Conservation (phyloP, 2,888 invertebrate species). For the Caenorhabditis doughertyi region DNA sequence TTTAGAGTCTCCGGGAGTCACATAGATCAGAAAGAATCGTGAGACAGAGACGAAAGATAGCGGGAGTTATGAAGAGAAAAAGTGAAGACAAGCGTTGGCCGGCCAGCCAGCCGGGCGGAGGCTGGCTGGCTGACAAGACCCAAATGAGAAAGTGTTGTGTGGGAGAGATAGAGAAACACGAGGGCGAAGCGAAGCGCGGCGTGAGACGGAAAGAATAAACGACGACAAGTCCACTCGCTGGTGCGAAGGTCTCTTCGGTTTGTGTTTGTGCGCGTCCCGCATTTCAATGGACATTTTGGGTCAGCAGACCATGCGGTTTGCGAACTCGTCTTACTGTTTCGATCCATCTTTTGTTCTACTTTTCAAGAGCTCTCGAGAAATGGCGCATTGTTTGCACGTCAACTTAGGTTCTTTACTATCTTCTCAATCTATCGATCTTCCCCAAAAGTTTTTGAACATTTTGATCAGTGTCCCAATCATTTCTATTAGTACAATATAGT, state of each 20-base stretch:
- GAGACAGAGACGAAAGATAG: constrained; percentile 45
- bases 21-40: constrained; percentile 3
- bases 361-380: constrained; percentile 50
- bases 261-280: constrained; percentile 48
- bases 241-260: constrained; percentile 47
- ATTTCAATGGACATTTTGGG: constrained; percentile 58
- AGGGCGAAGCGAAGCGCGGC: constrained; percentile 35
- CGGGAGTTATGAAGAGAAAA: constrained; percentile 29
- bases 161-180: constrained; percentile 32
- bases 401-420: constrained; percentile 39
- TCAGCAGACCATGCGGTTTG: constrained; percentile 20
- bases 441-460: not conserved
- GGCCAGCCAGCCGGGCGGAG: constrained; percentile 21
- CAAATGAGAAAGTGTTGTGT: constrained; percentile 49
- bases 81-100: constrained; percentile 32
- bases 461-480: not conserved
- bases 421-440: constrained; percentile 29
- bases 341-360: constrained; percentile 51
- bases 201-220: constrained; percentile 51
- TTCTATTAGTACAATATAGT: not conserved
- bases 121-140: constrained; percentile 54
- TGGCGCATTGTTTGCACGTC: constrained; percentile 46
- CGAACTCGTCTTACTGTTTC: constrained; percentile 28
- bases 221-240: constrained; percentile 52
- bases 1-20: constrained; percentile 43